These are phyloP conservation scores for Luidia sarsii DNA, from an alignment of 53 echinoderm and acorn worm species.

Conservation along the genomic window DNA sequence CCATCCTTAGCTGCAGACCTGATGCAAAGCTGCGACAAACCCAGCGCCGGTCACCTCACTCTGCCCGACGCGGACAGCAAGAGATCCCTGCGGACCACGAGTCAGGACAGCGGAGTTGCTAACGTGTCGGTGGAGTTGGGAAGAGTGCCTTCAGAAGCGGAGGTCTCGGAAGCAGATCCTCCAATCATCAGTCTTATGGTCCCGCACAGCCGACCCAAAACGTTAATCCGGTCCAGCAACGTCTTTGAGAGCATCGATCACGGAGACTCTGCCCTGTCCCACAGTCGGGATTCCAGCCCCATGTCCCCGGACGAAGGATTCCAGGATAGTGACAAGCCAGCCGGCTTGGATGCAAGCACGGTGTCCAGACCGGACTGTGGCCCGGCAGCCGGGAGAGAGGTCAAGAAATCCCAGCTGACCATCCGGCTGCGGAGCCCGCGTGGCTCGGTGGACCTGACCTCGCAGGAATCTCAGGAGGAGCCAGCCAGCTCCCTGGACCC, in stretches of 20 bases:
- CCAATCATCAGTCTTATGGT: conserved; percentile 26
- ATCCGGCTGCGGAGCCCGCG: conserved; percentile 32
- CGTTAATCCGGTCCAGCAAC: conserved; percentile 28
- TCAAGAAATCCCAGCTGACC: conserved; percentile 41
- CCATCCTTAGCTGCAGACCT: conserved; percentile 49
- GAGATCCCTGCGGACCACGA: conserved; percentile 69
- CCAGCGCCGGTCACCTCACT: conserved; percentile 38
- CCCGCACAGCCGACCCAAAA: conserved; percentile 30
- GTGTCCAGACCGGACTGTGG: background rate
- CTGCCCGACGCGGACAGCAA: conserved; percentile 53
- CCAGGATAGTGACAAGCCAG: conserved; percentile 66
- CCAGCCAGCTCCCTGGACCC: background rate
- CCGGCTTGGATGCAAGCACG: conserved; percentile 1
- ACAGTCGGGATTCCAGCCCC: conserved; percentile 34
- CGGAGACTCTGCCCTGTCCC: conserved; percentile 1
- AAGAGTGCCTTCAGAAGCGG: background rate
- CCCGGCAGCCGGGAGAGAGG: background rate
- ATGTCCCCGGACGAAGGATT: conserved; percentile 93
- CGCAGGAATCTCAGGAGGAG: background rate
- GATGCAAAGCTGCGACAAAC: conserved; percentile 53
- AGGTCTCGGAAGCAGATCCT: background rate
- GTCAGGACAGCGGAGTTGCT: conserved; percentile 87
- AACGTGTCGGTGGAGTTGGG: conserved; percentile 72
- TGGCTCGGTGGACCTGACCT: conserved; percentile 16
- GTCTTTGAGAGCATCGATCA: conserved; percentile 47